Conservation (phyloP, 2,113 vertebrate genomes). For the Emydura subglobosa region DNA sequence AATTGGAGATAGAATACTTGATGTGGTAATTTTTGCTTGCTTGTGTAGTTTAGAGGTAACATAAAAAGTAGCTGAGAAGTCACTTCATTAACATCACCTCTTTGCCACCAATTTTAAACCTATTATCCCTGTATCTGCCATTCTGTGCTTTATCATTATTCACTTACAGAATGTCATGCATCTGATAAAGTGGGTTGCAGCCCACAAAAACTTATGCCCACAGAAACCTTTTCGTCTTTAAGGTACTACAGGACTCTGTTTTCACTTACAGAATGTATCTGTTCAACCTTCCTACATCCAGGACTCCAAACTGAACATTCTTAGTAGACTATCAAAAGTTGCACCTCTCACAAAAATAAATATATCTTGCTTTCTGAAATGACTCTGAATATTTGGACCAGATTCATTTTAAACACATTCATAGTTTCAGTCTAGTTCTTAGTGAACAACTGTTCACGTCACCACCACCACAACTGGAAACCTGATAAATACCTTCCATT, state of each 20-base stretch:
- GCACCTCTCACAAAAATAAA: not conserved
- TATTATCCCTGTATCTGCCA: not conserved
- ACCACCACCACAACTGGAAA: not conserved
- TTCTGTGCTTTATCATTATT: not conserved
- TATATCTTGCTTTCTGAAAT: not conserved
- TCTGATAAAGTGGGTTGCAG: no score
- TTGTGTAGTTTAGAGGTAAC: not conserved
- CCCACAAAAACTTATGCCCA: no score
- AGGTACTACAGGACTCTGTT: no score
- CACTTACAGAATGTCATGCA: not conserved
- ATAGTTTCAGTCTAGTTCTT: not conserved
- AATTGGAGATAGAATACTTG: not conserved
- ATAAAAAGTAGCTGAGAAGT: not conserved
- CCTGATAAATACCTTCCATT: not conserved
- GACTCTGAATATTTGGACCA: not conserved
- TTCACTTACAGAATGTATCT: not conserved
- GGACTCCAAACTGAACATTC: not conserved
- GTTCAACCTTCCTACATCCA: not conserved
- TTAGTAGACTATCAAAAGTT: not conserved
- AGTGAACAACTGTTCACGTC: not conserved
- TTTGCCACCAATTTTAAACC: not conserved
- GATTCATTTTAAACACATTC: not conserved
- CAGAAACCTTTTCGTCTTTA: no score
- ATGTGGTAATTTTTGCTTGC: not conserved
- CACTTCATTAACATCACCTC: not conserved